phyloP scores from a whole-genome alignment of 2,113 vertebrate species.

The Scomber colias region DNA sequence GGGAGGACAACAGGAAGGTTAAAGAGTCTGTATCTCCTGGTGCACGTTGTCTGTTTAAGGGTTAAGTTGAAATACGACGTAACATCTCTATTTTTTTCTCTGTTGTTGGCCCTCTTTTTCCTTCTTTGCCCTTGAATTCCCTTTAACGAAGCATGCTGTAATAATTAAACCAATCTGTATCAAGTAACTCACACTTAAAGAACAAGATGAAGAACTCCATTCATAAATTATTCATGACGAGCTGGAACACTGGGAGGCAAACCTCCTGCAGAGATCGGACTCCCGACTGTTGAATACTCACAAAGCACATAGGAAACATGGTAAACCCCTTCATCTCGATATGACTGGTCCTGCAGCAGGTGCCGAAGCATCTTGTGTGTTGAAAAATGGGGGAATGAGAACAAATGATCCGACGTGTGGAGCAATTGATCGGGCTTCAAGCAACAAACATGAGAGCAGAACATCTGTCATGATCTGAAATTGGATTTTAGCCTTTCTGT shows the following conservation, averaged over 20 bases:
- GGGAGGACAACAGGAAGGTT: too few species aligned
- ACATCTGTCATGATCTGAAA: background rate
- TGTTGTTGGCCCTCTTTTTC: background rate
- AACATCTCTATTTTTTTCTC: background rate
- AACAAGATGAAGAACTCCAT: background rate
- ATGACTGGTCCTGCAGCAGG: conserved; percentile 8
- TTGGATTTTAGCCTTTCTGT: background rate
- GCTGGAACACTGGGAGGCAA: background rate
- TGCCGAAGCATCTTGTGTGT: background rate
- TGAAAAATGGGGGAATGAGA: background rate
- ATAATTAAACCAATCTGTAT: background rate
- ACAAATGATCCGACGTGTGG: background rate
- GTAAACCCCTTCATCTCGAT: background rate
- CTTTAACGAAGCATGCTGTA: background rate
- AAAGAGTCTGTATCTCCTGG: too few species aligned
- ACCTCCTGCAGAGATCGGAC: background rate
- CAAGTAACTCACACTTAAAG: background rate
- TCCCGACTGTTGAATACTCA: background rate
- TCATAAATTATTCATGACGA: background rate
- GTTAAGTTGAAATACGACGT: background rate
- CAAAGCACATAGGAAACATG: background rate
- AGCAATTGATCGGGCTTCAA: conserved; percentile 4
- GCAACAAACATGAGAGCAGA: background rate
- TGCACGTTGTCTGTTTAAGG: too few species aligned
- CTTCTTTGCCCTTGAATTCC: background rate